Base-by-base conservation (phyloP, 2,797 vertebrate genomes). In the Tauraco hartlaubi region DNA sequence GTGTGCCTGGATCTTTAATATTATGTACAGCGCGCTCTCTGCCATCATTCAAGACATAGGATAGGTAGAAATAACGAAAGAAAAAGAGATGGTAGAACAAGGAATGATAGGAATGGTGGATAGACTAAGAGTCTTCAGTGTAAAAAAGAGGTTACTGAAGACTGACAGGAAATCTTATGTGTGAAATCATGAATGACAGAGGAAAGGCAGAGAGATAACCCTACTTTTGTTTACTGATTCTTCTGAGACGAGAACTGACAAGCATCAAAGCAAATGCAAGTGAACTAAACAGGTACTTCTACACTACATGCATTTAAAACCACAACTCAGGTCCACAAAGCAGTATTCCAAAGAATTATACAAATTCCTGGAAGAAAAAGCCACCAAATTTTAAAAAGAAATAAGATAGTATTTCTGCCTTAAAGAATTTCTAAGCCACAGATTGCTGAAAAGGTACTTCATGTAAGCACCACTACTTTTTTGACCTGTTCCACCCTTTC, bases 1-100 rank as follows among this genome's bases (percentile, higher is more conserved):
- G 16, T 22, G 25, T 26, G 44, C 20, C 46, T 17, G 6, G 22
- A 80, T 63, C 56, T 41, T 62, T 4, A 46, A 4, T 35, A 41
- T 26, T n/a, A 76, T 8, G 5, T 46, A 19, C 33, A 75, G 31
- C 9, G 3, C 13, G 15, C 37, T 6, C 29, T 61, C 37, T 63
- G 33, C n/a, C 29, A 15, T 12, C 26, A 62, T 2, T 4, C 39
- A 64, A n/a, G 20, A 37, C 8, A 31, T 0, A 72, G 19, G 8
- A 35, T 12, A 69, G 21, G 25, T 15, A 55, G 66, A 62, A 92
- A 55, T 3, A 35, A 37, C 0, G 8, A 72, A 64, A 55, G 13
- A 35, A 44, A 49, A 33, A 63, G 16, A 11, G 9, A 29, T 11
- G 3, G 5, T 11, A 68, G 26, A 49, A 46, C 2, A 58, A 62